phyloP scores from a whole-genome alignment of 1,140 invertebrate genomes.

The Aphis craccivora region DNA sequence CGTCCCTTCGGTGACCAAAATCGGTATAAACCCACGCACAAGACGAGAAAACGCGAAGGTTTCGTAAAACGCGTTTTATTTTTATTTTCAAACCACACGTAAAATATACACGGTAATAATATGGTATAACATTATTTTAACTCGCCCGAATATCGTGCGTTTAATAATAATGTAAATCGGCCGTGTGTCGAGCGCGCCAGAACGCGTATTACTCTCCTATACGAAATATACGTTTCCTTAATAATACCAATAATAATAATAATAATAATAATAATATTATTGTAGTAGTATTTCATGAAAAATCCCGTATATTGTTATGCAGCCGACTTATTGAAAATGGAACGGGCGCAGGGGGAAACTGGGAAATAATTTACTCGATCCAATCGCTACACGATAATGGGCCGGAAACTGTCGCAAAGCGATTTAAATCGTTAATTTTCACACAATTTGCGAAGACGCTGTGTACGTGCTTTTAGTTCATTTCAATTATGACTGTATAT shows the following conservation, averaged over 20 bases:
- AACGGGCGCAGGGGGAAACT: background rate
- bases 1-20: background rate
- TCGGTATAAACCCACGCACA: background rate
- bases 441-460: background rate
- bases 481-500: background rate
- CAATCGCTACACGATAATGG: background rate
- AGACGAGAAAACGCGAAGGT: background rate
- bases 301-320: too few species aligned
- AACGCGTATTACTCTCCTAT: background rate
- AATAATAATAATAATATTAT: background rate
- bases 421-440: background rate
- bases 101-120: background rate
- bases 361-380: background rate
- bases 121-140: background rate
- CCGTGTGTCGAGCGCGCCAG: background rate
- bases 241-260: background rate
- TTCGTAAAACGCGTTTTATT: background rate
- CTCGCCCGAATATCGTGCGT: background rate
- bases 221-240: background rate
- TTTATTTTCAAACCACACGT: background rate
- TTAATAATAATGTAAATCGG: background rate
- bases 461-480: background rate
- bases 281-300: too few species aligned
- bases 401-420: background rate
- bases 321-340: background rate